Conservation (phyloP, 2,888 invertebrate species). For the Lydus trimaculatus region DNA sequence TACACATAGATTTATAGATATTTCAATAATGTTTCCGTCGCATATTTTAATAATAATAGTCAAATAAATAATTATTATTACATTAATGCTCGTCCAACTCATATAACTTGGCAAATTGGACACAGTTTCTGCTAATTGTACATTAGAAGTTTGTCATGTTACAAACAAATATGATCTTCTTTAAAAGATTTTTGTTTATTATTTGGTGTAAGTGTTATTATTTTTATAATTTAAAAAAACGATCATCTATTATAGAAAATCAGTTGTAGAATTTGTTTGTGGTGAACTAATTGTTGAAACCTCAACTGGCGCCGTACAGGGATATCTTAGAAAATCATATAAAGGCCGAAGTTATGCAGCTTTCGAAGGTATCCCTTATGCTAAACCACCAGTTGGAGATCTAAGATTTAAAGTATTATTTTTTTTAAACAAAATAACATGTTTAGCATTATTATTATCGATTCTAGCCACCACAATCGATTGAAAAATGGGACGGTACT, state of each 20-base stretch:
- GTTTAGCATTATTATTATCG: conserved; percentile 1
- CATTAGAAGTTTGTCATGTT: too few relatives aligned
- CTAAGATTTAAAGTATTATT: conserved; percentile 43
- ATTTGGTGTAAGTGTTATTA: too few relatives aligned
- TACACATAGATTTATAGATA: too few relatives aligned
- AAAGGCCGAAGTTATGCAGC: conserved; percentile 39
- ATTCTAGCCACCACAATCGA: conserved; percentile 44
- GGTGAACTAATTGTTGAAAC: conserved; percentile 29
- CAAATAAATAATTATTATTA: too few relatives aligned
- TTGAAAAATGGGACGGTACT: conserved; percentile 44
- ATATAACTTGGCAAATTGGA: too few relatives aligned
- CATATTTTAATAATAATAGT: too few relatives aligned
- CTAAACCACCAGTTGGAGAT: conserved; percentile 44
- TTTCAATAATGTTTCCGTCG: too few relatives aligned
- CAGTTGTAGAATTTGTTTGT: neutral
- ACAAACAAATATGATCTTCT: too few relatives aligned
- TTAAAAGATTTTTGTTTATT: too few relatives aligned
- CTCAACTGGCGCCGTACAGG: conserved; percentile 41
- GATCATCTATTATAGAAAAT: neutral
- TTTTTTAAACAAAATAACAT: neutral
- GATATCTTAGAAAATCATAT: conserved; percentile 39
- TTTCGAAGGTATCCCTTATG: conserved; percentile 49
- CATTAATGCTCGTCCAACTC: too few relatives aligned
- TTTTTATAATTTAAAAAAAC: neutral
- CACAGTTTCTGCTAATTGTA: too few relatives aligned